Conservation (phyloP, 2,888 invertebrate genomes). For the Coelogynopora nodosa region DNA sequence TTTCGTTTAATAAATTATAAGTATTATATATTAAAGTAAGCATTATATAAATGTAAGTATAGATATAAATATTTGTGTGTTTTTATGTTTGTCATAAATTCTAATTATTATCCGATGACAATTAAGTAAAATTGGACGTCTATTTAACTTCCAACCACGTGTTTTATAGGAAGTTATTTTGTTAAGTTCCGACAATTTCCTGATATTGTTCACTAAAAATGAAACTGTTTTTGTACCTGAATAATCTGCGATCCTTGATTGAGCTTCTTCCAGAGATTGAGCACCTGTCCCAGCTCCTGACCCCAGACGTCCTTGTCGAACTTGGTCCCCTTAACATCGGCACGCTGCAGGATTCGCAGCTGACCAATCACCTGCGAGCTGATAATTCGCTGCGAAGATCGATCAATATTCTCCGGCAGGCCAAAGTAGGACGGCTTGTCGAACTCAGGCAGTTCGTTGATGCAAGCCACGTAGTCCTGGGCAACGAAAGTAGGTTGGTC, state of each 20-base stretch:
- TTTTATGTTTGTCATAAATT: too few relatives aligned
- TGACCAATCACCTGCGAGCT: conserved; percentile 67
- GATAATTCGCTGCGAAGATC: conserved; percentile 75
- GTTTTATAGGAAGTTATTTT: too few relatives aligned
- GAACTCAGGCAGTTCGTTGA: conserved; percentile 70
- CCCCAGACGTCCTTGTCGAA: conserved; percentile 67
- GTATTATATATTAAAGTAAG: too few relatives aligned
- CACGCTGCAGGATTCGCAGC: conserved; percentile 65
- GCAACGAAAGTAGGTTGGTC: too few relatives aligned
- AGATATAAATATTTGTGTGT: too few relatives aligned
- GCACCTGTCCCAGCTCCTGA: conserved; percentile 69
- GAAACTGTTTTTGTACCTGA: conserved; percentile 54
- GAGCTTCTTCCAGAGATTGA: conserved; percentile 78
- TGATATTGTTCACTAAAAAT: not conserved
- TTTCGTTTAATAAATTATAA: too few relatives aligned
- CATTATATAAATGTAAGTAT: too few relatives aligned
- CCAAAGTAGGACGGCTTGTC: conserved; percentile 77
- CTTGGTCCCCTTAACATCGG: conserved; percentile 61
- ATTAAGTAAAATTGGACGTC: too few relatives aligned
- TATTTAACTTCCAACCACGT: too few relatives aligned
- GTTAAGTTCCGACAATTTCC: too few relatives aligned
- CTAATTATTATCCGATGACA: too few relatives aligned
- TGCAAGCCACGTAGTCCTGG: conserved; percentile 69
- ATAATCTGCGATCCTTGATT: conserved; percentile 62
- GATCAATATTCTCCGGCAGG: conserved; percentile 79